Evolutionary conservation across 1,140 invertebrate species (phyloP).

Genomic region (Berghia stephanieae): DNA sequence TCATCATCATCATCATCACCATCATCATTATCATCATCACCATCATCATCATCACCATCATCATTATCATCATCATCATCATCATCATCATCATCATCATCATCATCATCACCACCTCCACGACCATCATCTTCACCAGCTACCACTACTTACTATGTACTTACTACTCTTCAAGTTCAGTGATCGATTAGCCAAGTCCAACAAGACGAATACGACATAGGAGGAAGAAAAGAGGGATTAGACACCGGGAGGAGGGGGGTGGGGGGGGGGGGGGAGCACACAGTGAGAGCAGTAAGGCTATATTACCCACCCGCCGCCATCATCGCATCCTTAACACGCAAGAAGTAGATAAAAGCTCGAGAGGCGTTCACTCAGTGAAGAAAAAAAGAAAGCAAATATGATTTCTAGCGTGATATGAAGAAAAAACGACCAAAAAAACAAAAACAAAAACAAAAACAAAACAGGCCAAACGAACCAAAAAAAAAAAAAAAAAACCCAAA

Average conservation of each 20-base stretch:
- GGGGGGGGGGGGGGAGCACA: background rate
- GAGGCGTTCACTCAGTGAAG: background rate
- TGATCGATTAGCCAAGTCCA: too few species aligned
- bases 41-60: background rate
- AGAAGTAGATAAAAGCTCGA: background rate
- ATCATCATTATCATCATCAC: background rate
- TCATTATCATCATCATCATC: background rate
- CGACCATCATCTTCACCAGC: too few species aligned
- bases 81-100: constrained; percentile 20
- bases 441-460: too few species aligned
- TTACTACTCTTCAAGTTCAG: too few species aligned
- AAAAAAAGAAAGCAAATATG: background rate
- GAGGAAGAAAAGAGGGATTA: background rate
- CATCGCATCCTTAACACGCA: too few species aligned
- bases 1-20: constrained; percentile 8
- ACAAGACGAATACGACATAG: background rate
- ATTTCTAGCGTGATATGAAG: background rate
- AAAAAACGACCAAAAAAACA: too few species aligned
- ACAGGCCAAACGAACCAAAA: too few species aligned
- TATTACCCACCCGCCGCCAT: too few species aligned
- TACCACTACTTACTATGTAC: too few species aligned
- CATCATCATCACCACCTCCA: background rate
- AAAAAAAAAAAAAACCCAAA: too few species aligned
- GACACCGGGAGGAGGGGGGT: background rate
- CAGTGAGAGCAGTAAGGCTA: too few species aligned